Percentiles rank a stretch among this genome's conserved stretches.
Conservation (phyloP, 2,888 invertebrate species). For the Melinopterus prodromus region DNA sequence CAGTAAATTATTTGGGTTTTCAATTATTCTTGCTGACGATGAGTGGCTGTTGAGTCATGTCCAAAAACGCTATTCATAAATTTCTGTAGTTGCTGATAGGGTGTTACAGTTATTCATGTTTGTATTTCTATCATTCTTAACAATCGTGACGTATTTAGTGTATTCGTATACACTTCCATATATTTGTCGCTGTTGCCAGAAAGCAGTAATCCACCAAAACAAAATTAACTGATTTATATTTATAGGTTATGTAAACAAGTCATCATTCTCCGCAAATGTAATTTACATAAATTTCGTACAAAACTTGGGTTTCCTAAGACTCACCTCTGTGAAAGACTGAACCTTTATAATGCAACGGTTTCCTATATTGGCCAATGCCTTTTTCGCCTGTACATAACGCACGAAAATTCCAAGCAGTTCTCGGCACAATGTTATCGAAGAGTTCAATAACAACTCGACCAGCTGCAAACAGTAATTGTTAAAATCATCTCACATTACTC, state of each 20-base stretch:
- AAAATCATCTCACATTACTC: neutral
- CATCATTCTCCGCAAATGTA: neutral
- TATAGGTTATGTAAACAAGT: neutral
- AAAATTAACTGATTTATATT: no score
- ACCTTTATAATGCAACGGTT: constrained; percentile 86
- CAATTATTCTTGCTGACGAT: no score
- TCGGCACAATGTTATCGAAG: constrained; percentile 83
- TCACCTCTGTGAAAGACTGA: constrained; percentile 81
- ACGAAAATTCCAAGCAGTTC: constrained; percentile 91
- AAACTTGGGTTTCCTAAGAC: constrained; percentile 20
- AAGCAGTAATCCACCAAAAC: no score
- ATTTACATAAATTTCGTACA: neutral
- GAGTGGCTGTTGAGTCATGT: no score
- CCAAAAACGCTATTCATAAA: no score
- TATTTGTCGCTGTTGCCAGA: no score
- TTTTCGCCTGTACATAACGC: constrained; percentile 92
- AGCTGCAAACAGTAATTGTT: constrained; percentile 62
- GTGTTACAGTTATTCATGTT: no score
- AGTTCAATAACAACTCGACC: constrained; percentile 89
- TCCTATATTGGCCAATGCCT: constrained; percentile 73
- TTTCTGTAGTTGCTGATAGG: no score
- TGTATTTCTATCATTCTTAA: no score
- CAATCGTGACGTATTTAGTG: no score
- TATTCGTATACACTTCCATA: no score
- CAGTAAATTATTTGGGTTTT: no score